These are phyloP conservation scores for Ciona savignyi DNA, from an alignment of 23 tunicate genomes.

Conservation along the genomic window DNA sequence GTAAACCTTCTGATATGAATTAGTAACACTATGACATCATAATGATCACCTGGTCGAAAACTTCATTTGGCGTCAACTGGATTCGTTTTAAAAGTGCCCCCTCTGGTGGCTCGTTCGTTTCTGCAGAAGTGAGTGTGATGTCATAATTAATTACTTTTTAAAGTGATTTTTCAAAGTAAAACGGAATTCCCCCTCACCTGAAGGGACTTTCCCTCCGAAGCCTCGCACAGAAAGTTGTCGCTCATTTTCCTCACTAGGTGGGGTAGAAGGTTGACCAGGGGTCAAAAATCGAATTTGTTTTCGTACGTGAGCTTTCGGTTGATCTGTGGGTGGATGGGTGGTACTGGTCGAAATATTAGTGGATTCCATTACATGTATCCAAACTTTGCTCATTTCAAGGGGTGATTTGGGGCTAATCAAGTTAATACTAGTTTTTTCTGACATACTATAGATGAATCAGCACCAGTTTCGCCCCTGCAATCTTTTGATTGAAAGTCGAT, in stretches of 20 bases:
- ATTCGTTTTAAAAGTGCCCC: slow-evolving; percentile 10
- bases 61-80: slow-evolving; percentile 61
- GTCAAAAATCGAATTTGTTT: slow-evolving; percentile 18
- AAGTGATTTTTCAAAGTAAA: background rate
- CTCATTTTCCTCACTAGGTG: background rate
- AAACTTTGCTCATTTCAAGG: no score
- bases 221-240: background rate
- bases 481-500: no score
- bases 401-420: no score
- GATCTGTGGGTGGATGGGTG: no score
- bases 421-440: no score
- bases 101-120: background rate
- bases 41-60: slow-evolving; percentile 52
- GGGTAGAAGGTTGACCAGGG: background rate
- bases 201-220: background rate
- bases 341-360: no score
- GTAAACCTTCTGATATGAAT: background rate
- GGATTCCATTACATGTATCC: no score
- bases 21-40: background rate
- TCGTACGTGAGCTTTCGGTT: no score
- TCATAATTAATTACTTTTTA: background rate
- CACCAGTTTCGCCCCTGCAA: no score
- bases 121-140: background rate
- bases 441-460: no score
- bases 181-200: background rate